Base-by-base conservation (phyloP, 2,888 invertebrate species). In the Gisinianus flammeolus region DNA sequence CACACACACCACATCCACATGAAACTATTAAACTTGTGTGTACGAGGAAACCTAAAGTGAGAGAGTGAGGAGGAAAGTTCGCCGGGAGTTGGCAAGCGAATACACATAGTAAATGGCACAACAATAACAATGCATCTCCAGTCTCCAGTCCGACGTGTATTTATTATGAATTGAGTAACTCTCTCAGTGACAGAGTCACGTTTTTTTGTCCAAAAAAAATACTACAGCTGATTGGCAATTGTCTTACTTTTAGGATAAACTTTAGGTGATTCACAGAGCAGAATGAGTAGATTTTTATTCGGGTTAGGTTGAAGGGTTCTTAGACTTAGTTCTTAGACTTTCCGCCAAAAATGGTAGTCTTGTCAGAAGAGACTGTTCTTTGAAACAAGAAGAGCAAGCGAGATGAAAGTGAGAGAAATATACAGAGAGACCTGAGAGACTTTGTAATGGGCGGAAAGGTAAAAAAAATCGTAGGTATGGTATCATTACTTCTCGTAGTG, bases 231-330 rank as follows among this genome's bases (percentile, higher is more conserved):
- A 68, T 68, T 68, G 68, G 22, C 68, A 68, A 35, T 68, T 68
- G 68, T 68, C 68, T 62, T 62, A 44, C 24, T 68, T 68, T 68
- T 22, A 35, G 10, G 68, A 44, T 16, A 68, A 68, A 68, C 35
- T 44, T 44, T 28, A n/a, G 56, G 8, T 10, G 56, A 19, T 28
- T 30, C 3, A 24, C 22, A 22, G 8, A 24, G n/a, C 10, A 33
- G 44, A 68, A 67, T 67, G 67, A 35, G 68, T 68, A 68, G 33
- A 67, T 68, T 68, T 68, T 68, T 68, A 68, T 68, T 28, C 68
- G 68, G 68, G 68, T 68, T 44, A 68, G 44, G 68, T 68, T 68
- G 68, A 16, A 24, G 24, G 44, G n/a, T 12, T 16, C 28, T 64
- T 24, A 22, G 64, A 28, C 64, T 64, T 35, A 12, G 5, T 35